A percentile compares a stretch with the other conserved stretches of the same genome.
These are phyloP conservation scores for Sepiola atlantica DNA, from an alignment of 2,888 invertebrate species.

Conservation along the genomic window DNA sequence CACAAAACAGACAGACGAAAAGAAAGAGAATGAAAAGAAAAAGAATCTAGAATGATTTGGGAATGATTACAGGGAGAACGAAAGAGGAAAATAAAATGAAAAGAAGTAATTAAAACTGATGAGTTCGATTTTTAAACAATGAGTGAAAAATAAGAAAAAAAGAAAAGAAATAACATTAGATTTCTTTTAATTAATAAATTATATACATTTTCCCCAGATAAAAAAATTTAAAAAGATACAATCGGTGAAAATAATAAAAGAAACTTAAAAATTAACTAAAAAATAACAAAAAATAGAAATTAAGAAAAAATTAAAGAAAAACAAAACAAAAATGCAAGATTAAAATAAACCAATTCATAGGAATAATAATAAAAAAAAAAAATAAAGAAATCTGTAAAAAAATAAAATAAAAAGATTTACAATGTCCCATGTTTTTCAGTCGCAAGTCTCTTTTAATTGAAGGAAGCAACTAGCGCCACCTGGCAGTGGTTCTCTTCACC, in stretches of 20 bases:
- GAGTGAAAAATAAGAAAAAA: not conserved
- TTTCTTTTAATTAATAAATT: not conserved
- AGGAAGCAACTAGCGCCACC: conserved; percentile 22
- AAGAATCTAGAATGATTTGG: too few relatives aligned
- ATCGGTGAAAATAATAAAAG: not conserved
- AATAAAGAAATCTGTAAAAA: not conserved
- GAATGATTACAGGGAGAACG: not conserved
- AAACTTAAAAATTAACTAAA: not conserved
- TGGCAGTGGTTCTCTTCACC: not conserved
- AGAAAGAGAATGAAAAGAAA: too few relatives aligned
- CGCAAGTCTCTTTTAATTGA: not conserved
- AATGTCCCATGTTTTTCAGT: not conserved
- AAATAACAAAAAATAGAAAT: not conserved
- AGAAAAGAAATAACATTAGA: not conserved
- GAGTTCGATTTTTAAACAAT: not conserved
- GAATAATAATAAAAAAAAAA: not conserved
- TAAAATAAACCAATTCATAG: not conserved
- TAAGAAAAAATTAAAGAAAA: not conserved
- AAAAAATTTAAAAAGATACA: not conserved
- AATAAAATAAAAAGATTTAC: not conserved
- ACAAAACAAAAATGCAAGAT: not conserved
- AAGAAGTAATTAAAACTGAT: not conserved
- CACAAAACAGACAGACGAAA: too few relatives aligned
- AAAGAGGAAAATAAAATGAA: not conserved
- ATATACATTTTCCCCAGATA: not conserved